Evolutionary conservation across 2,888 invertebrate species (phyloP).

Genomic region (Liposcelis brunnea): DNA sequence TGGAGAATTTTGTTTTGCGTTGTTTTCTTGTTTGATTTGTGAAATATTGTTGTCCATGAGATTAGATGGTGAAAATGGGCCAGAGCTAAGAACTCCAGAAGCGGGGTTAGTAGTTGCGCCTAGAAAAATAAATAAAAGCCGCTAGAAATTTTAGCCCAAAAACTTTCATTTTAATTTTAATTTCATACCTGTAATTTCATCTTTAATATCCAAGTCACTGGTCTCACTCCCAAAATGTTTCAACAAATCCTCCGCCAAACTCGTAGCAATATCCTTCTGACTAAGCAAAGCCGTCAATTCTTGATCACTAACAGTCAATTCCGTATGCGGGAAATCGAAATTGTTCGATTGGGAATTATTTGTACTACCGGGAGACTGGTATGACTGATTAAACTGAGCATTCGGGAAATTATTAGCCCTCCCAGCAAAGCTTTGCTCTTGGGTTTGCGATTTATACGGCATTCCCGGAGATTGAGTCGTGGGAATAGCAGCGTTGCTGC

Average conservation of each 20-base stretch:
- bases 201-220: slow-evolving; percentile 39
- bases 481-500: slow-evolving; percentile 27
- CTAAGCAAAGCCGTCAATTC: slow-evolving; percentile 55
- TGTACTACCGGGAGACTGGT: slow-evolving; percentile 17
- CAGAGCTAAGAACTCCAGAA: slow-evolving; percentile 27
- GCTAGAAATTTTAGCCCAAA: background rate
- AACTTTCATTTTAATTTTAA: background rate
- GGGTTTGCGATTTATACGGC: slow-evolving; percentile 31
- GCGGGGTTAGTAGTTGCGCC: background rate
- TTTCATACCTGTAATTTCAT: slow-evolving; percentile 15
- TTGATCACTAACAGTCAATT: slow-evolving; percentile 45
- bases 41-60: slow-evolving; percentile 13
- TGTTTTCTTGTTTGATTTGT: slow-evolving; percentile 12
- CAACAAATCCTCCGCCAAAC: slow-evolving; percentile 71
- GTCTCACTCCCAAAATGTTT: slow-evolving; percentile 56
- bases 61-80: slow-evolving; percentile 36
- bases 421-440: slow-evolving; percentile 8
- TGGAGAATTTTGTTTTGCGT: background rate
- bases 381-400: slow-evolving; percentile 20
- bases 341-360: background rate
- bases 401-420: slow-evolving; percentile 14
- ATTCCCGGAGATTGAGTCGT: slow-evolving; percentile 30
- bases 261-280: slow-evolving; percentile 55
- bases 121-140: background rate
- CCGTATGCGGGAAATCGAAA: slow-evolving; percentile 18